Evolutionary conservation across 2,797 vertebrate species (phyloP).

Genomic region (Macropus fuliginosus): DNA sequence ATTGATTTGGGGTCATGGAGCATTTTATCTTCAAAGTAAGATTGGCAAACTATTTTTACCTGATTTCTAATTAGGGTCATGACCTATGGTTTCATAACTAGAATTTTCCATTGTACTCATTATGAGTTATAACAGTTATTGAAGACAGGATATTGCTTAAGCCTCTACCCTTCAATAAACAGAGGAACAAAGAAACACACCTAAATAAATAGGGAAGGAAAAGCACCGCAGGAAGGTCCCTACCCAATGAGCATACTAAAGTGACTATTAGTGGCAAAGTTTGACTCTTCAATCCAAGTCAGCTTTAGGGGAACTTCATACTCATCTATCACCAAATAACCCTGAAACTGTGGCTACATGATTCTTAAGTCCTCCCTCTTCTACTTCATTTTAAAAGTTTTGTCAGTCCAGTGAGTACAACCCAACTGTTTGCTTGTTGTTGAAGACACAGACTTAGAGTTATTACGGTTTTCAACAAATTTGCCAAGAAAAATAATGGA

Average conservation of each 20-base stretch:
- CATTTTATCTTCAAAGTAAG: constrained; percentile 33
- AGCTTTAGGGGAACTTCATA: not conserved
- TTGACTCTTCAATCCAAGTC: not conserved
- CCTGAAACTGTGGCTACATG: not conserved
- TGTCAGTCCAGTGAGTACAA: not conserved
- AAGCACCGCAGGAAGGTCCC: not conserved
- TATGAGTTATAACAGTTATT: constrained; percentile 36
- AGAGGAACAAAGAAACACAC: constrained; percentile 69
- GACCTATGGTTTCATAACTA: constrained; percentile 23
- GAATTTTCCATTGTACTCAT: constrained; percentile 47
- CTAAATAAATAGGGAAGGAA: constrained; percentile 17
- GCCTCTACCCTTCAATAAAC: constrained; percentile 49
- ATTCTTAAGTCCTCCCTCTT: not conserved
- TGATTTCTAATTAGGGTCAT: constrained; percentile 32
- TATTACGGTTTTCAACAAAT: not conserved
- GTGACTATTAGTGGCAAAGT: not conserved
- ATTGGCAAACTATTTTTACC: not conserved
- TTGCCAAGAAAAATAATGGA: not conserved
- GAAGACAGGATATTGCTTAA: constrained; percentile 51
- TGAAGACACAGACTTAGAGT: not conserved
- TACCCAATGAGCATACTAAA: not conserved
- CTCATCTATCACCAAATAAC: not conserved
- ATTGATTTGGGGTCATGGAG: not conserved
- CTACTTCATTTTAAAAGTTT: not conserved
- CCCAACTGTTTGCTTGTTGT: not conserved